Base-by-base conservation (phyloP, 2,888 invertebrate species). In the Isotomurus palustris region DNA sequence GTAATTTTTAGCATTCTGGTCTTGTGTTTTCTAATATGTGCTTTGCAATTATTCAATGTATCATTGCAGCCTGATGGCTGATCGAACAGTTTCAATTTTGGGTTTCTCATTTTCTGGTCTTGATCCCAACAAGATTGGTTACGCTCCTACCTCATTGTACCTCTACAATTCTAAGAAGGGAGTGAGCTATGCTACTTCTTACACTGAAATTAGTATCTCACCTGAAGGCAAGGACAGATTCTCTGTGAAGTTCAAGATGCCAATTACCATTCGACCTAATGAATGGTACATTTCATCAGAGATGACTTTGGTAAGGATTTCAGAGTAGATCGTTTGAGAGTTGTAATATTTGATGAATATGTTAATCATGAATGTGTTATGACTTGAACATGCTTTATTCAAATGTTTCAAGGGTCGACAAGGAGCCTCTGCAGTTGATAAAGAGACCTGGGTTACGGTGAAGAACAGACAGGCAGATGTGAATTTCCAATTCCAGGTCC, bases 281-380 rank as follows among this genome's bases (percentile, higher is more conserved):
- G 65, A 66, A 32, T 66, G 65, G 65, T 66, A 66, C 56, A 66
- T 66, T 49, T 62, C 65, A n/a, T 62, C 65, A 0, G 65, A 66
- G 27, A 66, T 66, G 65, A 60, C 60, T 12, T 53, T 66, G 60
- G 62, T 59, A 57, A 58, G 45, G 36, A n/a, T 22, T 44, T 44
- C 22, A 10, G 6, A 44, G 10, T 21, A 35, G 32, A 14, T 29
- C 29, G 5, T 44, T 14, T 27, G 28, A 47, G 10, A 43, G 29
- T 53, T 28, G 28, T 3, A 3, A 36, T 28, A 12, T 44, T 24
- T 17, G 2, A 40, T 35, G 21, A 47, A 40, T 41, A 44, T 24
- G 24, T 19, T 22, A 8, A 22, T 44, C 8, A 48, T 32, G 22
- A 5, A n/a, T 3, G 14, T 17, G 14, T 25, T n/a, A 32, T 52